phyloP scores from a whole-genome alignment of 2,888 invertebrate species.

The Acronicta psi region DNA sequence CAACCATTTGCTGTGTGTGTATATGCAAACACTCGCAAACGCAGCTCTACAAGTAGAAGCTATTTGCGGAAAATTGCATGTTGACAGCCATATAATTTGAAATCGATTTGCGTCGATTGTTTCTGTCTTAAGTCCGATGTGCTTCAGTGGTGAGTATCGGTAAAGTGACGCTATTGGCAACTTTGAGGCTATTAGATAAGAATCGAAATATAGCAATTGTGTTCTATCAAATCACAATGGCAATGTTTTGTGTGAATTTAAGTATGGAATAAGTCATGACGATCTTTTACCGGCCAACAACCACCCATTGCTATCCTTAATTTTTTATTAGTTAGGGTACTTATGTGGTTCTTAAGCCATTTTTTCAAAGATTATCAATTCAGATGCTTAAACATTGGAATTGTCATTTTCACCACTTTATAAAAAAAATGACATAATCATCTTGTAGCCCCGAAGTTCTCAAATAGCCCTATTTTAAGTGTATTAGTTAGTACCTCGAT shows the following conservation, averaged over 20 bases:
- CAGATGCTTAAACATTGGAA: too few species aligned
- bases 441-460: neutral
- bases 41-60: slow-evolving; percentile 12
- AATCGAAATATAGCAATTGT: too few species aligned
- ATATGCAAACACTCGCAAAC: slow-evolving; percentile 26
- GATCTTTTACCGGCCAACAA: too few species aligned
- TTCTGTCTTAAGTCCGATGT: slow-evolving; percentile 17
- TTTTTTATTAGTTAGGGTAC: too few species aligned
- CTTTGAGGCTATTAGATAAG: neutral
- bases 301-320: too few species aligned
- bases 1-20: slow-evolving; percentile 6
- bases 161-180: slow-evolving; percentile 8
- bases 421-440: neutral
- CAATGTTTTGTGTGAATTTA: too few species aligned
- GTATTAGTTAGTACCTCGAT: slow-evolving; percentile 81
- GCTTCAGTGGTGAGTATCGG: slow-evolving; percentile 35
- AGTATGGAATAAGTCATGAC: too few species aligned
- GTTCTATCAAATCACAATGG: too few species aligned
- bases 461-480: neutral
- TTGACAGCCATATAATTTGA: slow-evolving; percentile 14
- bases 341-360: too few species aligned
- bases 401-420: too few species aligned
- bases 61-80: slow-evolving; percentile 32
- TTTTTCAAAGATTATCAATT: too few species aligned
- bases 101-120: slow-evolving; percentile 17